Evolutionary conservation across 30 jellyfish, hydroid and myxozoan species (phyloP), one percentile per base, ranked within the genome.

Genomic region (Sanderia malayensis): DNA sequence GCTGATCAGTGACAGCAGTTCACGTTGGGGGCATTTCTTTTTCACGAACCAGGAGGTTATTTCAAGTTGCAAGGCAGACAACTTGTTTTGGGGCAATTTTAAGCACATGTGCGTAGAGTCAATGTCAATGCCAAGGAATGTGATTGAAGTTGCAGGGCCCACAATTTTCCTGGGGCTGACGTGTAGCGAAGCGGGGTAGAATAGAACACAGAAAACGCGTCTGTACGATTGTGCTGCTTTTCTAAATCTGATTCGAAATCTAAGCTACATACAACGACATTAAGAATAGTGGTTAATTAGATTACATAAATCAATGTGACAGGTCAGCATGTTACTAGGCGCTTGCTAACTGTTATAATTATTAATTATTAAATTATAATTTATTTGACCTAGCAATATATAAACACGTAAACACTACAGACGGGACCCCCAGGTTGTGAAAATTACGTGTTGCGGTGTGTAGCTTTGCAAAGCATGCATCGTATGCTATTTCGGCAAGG

Each of bases 1-100:
- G 6, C 57, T 60, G 55, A 61, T 61, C 4, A 61, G 28, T 3
- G 74, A 53, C 19, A 53, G 19, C 19, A 53, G 24, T 53, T 53
- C 28, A 23, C 67, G 55, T 41, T 41, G 8, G 55, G 55, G 55
- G 55, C 55, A 41, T 15, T 41, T 41, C 15, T 41, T 41, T 41
- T 41, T 41, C 8, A 6, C 8, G 8, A 6, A 8, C 55, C 55
- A 41, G 15, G 15, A 15, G 11, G 8, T 41, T 41, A 41, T 6
- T 41, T 41, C 15, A 15, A 8, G 4, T 4, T 4, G 9, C 19
- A 53, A 53, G 11, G 23, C 4, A 4, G 9, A 8, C 9, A 6
- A 53, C 28, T 53, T 53, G 6, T 53, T 23, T 10, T 10, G 11
- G 19, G 67, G 67, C 7, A 53, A 15, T 8, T 15, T 8, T 41